Conservation (phyloP, 2,888 invertebrate species). For the Leucozona laternaria region DNA sequence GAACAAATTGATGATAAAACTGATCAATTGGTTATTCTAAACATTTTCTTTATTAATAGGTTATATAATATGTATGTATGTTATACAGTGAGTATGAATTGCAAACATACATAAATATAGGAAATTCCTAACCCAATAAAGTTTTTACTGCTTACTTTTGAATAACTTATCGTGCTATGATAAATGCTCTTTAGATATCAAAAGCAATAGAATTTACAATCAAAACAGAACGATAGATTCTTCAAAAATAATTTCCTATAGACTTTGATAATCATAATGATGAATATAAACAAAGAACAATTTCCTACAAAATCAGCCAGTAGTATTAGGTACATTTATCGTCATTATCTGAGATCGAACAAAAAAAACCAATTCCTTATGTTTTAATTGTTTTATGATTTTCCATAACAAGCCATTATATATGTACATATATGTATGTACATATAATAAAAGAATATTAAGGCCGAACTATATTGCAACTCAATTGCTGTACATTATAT, state of each 20-base stretch:
- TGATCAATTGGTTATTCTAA: no score
- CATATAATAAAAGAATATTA: background rate
- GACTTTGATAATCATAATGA: background rate
- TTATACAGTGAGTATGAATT: no score
- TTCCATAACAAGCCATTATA: background rate
- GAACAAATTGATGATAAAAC: no score
- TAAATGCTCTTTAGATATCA: background rate
- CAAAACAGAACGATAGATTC: background rate
- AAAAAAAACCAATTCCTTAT: background rate
- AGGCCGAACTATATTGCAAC: background rate
- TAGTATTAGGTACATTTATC: background rate
- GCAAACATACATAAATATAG: no score
- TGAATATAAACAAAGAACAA: background rate
- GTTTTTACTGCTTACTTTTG: no score
- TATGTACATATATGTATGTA: no score
- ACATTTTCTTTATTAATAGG: no score
- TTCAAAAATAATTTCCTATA: background rate
- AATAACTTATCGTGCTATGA: background rate
- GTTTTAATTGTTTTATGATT: conserved; percentile 10
- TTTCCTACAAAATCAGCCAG: background rate
- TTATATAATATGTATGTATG: no score
- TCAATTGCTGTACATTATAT: background rate
- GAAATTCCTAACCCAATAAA: no score
- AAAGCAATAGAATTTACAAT: background rate
- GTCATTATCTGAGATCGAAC: background rate